These are phyloP conservation scores for Urophycis tenuis DNA, from an alignment of 2,797 vertebrate genomes.

Conservation along the genomic window DNA sequence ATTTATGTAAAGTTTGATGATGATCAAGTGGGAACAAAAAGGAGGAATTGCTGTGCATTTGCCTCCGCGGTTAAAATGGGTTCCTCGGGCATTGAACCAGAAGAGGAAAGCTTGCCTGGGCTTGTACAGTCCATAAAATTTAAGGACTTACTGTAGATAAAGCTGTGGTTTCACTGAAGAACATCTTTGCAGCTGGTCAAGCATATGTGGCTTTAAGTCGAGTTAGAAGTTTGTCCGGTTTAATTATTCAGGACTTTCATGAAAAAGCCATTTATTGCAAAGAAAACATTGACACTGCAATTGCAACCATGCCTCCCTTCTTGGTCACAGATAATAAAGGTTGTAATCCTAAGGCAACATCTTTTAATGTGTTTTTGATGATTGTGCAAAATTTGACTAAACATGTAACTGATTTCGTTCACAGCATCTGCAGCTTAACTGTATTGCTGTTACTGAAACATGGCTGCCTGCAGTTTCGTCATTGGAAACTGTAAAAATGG, in stretches of 20 bases:
- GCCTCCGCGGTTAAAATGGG: no score
- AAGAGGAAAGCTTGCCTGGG: neutral
- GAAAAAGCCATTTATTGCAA: no score
- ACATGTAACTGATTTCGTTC: neutral
- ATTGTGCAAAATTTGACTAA: constrained; percentile 1
- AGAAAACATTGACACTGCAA: no score
- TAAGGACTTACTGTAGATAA: neutral
- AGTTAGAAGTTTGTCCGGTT: no score
- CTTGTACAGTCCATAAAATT: no score
- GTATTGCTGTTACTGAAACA: constrained; percentile 23
- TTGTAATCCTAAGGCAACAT: neutral
- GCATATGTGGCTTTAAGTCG: no score
- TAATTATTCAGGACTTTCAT: no score
- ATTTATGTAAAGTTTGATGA: no score
- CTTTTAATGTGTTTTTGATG: constrained; percentile 15
- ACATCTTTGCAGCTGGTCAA: constrained; percentile 3
- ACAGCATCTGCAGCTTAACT: constrained; percentile 17
- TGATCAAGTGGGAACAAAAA: no score
- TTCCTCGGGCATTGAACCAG: constrained; percentile 5
- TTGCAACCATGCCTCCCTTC: no score
- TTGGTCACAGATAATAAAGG: neutral
- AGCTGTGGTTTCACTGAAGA: neutral
- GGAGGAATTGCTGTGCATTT: neutral
- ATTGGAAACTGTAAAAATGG: neutral
- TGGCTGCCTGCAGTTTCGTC: constrained; percentile 6